phyloP scores from a whole-genome alignment of 92 coral and sea anemone species.

The Siderastrea radians region DNA sequence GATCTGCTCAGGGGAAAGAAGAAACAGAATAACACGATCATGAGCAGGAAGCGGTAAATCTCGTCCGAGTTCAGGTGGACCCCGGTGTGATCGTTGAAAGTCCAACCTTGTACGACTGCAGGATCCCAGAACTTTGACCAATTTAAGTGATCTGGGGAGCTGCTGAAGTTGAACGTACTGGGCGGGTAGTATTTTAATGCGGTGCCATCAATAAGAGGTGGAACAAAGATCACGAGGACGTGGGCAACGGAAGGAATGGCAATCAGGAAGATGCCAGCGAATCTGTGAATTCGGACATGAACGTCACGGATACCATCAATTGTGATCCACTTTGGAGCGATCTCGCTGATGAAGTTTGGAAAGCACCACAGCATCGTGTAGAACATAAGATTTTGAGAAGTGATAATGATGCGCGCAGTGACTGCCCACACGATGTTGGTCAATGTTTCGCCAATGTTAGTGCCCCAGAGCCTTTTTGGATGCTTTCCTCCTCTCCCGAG shows the following conservation, averaged over 20 bases:
- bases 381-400: slow-evolving; percentile 74
- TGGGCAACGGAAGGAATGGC: slow-evolving; percentile 74
- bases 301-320: slow-evolving; percentile 69
- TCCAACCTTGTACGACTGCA: slow-evolving; percentile 70
- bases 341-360: slow-evolving; percentile 64
- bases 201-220: slow-evolving; percentile 71
- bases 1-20: slow-evolving; percentile 69
- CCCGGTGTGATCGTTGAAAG: slow-evolving; percentile 64
- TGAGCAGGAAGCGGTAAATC: slow-evolving; percentile 39
- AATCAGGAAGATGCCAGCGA: slow-evolving; percentile 70
- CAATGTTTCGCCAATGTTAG: slow-evolving; percentile 64
- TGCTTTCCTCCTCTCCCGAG: slow-evolving; percentile 63
- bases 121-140: slow-evolving; percentile 77
- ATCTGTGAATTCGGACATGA: slow-evolving; percentile 50
- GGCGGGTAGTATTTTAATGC: slow-evolving; percentile 65
- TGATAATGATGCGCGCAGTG: slow-evolving; percentile 68
- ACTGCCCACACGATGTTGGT: slow-evolving; percentile 74
- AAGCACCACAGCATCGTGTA: slow-evolving; percentile 72
- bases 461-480: slow-evolving; percentile 65
- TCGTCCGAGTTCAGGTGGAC: slow-evolving; percentile 71
- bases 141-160: slow-evolving; percentile 53
- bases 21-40: slow-evolving; percentile 60
- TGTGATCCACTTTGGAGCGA: slow-evolving; percentile 55
- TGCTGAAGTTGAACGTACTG: slow-evolving; percentile 62
- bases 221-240: slow-evolving; percentile 69